Conservation (phyloP, 2,888 invertebrate genomes). For the Sphaerophoria rueppellii region DNA sequence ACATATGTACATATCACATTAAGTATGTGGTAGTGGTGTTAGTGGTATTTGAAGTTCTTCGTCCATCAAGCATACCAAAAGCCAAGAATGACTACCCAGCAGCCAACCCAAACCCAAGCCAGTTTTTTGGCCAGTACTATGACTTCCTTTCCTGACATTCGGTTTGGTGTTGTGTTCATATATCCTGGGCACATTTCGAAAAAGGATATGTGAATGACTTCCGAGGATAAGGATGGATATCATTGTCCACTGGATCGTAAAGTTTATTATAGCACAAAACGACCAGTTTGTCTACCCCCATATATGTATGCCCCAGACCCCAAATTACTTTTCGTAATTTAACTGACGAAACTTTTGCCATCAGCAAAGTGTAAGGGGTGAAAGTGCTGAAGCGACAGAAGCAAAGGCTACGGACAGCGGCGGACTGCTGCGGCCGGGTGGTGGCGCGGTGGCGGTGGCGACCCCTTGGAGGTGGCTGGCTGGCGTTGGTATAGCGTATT, state of each 20-base stretch:
- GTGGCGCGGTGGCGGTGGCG: too few relatives aligned
- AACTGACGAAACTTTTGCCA: slow-evolving; percentile 69
- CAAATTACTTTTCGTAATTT: slow-evolving; percentile 71
- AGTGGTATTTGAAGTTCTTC: slow-evolving; percentile 31
- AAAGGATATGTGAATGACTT: slow-evolving; percentile 73
- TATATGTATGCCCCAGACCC: slow-evolving; percentile 28
- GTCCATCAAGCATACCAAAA: slow-evolving; percentile 56
- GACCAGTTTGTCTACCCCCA: slow-evolving; percentile 61
- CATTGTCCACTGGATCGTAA: slow-evolving; percentile 74
- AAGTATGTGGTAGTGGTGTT: slow-evolving; percentile 31
- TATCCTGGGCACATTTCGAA: slow-evolving; percentile 61
- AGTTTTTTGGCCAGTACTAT: slow-evolving; percentile 11
- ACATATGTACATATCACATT: slow-evolving; percentile 63
- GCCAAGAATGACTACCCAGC: slow-evolving; percentile 33
- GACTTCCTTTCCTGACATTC: slow-evolving; percentile 10
- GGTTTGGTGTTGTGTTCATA: slow-evolving; percentile 65
- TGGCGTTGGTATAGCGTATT: slow-evolving; percentile 22
- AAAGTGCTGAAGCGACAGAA: neutral
- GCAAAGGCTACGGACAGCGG: too few relatives aligned
- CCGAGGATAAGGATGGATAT: slow-evolving; percentile 72
- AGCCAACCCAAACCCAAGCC: slow-evolving; percentile 8
- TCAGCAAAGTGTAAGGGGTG: slow-evolving; percentile 31
- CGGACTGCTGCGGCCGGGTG: too few relatives aligned
- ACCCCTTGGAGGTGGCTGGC: too few relatives aligned
- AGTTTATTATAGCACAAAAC: slow-evolving; percentile 73